Percentiles rank a stretch among this genome's conserved stretches.
These are phyloP conservation scores for Prenolepis imparis DNA, from an alignment of 2,888 invertebrate species.

Conservation along the genomic window DNA sequence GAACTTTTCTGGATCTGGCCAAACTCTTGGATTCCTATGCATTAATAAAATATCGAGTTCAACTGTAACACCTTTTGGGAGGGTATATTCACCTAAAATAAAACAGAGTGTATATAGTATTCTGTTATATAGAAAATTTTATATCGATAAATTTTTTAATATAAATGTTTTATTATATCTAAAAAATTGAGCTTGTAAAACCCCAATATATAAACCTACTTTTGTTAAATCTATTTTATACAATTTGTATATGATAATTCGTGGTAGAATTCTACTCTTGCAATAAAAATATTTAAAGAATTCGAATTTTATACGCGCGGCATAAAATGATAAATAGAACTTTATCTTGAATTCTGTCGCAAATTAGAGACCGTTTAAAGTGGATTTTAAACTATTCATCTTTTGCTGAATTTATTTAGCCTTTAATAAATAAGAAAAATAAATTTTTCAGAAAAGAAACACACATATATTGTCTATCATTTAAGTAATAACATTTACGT, in stretches of 20 bases:
- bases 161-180: neutral
- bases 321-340: neutral
- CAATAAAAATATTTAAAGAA: neutral
- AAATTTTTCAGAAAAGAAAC: too few relatives aligned
- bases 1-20: slow-evolving; percentile 86
- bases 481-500: too few relatives aligned
- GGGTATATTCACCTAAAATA: slow-evolving; percentile 79
- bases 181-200: neutral
- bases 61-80: slow-evolving; percentile 85
- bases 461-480: too few relatives aligned
- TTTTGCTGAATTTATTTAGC: neutral
- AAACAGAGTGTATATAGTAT: neutral
- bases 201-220: neutral
- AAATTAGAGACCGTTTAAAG: neutral
- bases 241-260: neutral
- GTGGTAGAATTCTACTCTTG: neutral
- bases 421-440: neutral
- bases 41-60: slow-evolving; percentile 83
- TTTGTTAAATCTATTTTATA: neutral
- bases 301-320: neutral
- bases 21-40: slow-evolving; percentile 86
- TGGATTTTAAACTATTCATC: neutral
- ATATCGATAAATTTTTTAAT: neutral
- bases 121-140: neutral
- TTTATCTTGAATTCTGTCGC: neutral